phyloP scores from a whole-genome alignment of 2,797 vertebrate species.

The Pitangus sulphuratus region DNA sequence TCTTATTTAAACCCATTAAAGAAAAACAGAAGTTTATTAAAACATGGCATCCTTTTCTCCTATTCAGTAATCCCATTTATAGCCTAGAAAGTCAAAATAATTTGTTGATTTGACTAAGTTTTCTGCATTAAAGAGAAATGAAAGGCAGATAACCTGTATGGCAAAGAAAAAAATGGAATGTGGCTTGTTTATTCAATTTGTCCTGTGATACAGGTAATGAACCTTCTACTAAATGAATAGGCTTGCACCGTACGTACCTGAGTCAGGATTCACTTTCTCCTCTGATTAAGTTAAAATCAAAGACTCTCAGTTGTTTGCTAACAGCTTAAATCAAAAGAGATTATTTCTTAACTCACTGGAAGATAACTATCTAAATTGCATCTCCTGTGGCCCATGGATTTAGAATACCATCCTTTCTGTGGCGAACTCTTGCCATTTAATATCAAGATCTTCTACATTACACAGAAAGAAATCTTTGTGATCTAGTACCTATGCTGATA shows the following conservation, averaged over 20 bases:
- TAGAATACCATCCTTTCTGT: neutral
- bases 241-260: neutral
- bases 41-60: neutral
- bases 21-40: neutral
- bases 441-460: neutral
- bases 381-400: neutral
- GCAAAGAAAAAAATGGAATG: neutral
- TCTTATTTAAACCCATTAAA: neutral
- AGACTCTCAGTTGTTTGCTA: neutral
- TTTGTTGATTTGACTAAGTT: neutral
- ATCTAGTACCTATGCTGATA: neutral
- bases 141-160: neutral
- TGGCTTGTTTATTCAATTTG: neutral
- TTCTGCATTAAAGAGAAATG: neutral
- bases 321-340: neutral
- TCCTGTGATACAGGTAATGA: neutral
- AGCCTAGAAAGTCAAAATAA: neutral
- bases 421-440: neutral
- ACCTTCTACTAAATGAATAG: neutral
- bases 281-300: neutral
- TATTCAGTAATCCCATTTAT: neutral
- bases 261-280: neutral
- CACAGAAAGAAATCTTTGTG: neutral
- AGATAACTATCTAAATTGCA: neutral
- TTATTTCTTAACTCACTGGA: neutral